Evolutionary conservation across 2,797 vertebrate species (phyloP).

Genomic region (Periparus ater): DNA sequence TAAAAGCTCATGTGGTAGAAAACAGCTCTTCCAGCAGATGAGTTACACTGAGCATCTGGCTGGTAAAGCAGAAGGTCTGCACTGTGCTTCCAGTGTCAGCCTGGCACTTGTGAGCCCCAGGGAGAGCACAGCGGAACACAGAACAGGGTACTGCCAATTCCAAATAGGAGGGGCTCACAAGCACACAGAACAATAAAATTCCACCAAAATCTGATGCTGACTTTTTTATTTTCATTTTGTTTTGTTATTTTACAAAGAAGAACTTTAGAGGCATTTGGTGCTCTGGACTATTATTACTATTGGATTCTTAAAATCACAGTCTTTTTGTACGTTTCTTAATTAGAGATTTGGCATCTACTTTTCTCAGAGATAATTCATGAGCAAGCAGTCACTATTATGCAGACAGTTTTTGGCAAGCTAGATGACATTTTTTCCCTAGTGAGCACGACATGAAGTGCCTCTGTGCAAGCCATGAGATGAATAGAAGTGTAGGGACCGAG

Average conservation of each 20-base stretch:
- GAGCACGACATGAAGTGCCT: fast-evolving
- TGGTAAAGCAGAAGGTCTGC: neutral
- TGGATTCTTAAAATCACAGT: neutral
- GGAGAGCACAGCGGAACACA: neutral
- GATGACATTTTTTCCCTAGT: neutral
- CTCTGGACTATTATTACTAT: neutral
- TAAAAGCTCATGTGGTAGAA: neutral
- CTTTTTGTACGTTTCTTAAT: neutral
- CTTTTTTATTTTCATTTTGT: too few species aligned
- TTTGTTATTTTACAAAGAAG: neutral
- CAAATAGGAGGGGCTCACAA: neutral
- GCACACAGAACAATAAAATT: neutral
- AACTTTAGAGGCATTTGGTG: neutral
- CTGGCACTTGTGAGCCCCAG: neutral
- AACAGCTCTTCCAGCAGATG: neutral
- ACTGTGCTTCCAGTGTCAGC: neutral
- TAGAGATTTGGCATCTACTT: neutral
- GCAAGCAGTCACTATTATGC: neutral
- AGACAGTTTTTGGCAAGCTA: neutral
- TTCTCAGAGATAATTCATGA: neutral
- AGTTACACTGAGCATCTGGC: neutral
- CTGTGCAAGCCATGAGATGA: neutral
- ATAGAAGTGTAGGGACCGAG: neutral
- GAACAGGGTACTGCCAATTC: neutral
- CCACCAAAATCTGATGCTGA: neutral